Evolutionary conservation across 1,140 invertebrate species (phyloP).

Genomic region (Diprion similis): DNA sequence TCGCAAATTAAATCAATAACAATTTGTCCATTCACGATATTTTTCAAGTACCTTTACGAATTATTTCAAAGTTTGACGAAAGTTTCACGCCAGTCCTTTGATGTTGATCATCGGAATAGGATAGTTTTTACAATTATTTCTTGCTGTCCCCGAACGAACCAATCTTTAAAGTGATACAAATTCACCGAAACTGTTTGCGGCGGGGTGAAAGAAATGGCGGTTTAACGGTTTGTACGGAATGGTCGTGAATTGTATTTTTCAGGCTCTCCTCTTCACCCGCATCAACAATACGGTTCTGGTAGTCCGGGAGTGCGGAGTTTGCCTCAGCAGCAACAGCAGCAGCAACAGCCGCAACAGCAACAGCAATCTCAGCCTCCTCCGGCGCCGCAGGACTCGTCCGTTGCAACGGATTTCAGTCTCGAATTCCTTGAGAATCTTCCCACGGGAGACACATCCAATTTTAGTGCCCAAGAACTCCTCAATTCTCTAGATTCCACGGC

Average conservation of each 20-base stretch:
- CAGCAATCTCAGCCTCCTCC: conserved; percentile 50
- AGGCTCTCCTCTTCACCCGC: conserved; percentile 57
- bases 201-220: too few relatives aligned
- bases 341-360: not conserved
- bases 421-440: conserved; percentile 83
- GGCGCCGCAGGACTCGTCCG: conserved; percentile 53
- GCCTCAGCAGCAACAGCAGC: conserved; percentile 41
- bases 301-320: conserved; percentile 51
- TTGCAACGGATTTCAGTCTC: conserved; percentile 73
- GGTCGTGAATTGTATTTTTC: not conserved
- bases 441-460: conserved; percentile 71
- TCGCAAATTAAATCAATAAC: conserved; percentile 9
- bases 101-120: too few relatives aligned
- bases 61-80: too few relatives aligned
- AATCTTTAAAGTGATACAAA: too few relatives aligned
- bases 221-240: too few relatives aligned
- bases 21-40: not conserved
- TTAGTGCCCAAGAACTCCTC: conserved; percentile 79
- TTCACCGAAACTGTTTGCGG: not conserved
- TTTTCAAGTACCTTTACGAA: conserved; percentile 8
- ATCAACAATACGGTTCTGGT: conserved; percentile 55
- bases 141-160: too few relatives aligned
- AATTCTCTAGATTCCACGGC: conserved; percentile 70
- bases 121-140: not conserved
- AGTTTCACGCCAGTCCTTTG: too few relatives aligned